Base-by-base conservation (phyloP, 2,888 invertebrate species). In the Noctua janthina region DNA sequence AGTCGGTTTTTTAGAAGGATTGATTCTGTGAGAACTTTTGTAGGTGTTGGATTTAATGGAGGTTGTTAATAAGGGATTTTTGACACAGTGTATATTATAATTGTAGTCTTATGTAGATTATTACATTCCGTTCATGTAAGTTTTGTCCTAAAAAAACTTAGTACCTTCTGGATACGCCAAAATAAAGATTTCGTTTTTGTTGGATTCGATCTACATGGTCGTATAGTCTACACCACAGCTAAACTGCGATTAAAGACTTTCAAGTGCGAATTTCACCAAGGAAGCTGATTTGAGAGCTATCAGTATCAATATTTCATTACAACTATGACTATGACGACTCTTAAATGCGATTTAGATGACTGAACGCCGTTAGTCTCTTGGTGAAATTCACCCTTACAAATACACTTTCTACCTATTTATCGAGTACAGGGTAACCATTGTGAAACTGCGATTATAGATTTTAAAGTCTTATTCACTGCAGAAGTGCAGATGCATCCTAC, bases 11-110 rank as follows among this genome's bases (percentile, higher is more conserved):
- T 84, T 62, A 23, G 23, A 54, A 74, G 56, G 68, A 54, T 56
- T 29, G 49, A 46, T 66, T 81, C 54, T n/a, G 71, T 81, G 79
- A 79, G 79, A 79, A 79, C 81, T 81, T 80, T 80, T 78, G 49
- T 79, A 13, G n/a, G 11, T 2, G 39, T 3, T 78, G 76, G 67
- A 74, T 85, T 76, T 79, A 10, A 35, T 46, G 4, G 13, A 82
- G 29, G 11, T 46, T 59, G 35, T 59, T 59, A 29, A 15, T 29
- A 54, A 54, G 54, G 23, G 8, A 39, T 49, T 80, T 67, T 82
- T 49, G 56, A 67, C n/a, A 56, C 10, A 17, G 4, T 35, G 17
- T 74, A 10, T 15, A 67, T 56, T 51, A 62, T 29, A 80, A 79
- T 79, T 54, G n/a, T n/a, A n/a, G n/a, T 59, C 59, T n/a, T n/a